Base-by-base conservation (phyloP, 2,797 vertebrate species). In the Phaenicophaeus curvirostris region DNA sequence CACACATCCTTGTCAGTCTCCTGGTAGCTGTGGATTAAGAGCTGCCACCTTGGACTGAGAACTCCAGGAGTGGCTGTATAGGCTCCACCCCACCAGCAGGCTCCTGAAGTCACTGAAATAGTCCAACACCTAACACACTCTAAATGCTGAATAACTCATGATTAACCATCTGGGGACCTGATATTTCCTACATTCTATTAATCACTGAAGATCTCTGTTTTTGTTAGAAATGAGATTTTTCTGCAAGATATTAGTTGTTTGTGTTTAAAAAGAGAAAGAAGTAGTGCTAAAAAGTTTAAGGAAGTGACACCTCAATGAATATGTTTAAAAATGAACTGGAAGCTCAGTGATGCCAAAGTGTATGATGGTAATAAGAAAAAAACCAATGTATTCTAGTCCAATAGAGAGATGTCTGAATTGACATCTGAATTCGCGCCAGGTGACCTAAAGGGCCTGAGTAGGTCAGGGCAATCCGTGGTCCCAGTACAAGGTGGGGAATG, bases 111-210 rank as follows among this genome's bases (percentile, higher is more conserved):
- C 89, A 27, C 31, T 80, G 59, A 79, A 53, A 31, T 5, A 67
- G 20, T 73, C 57, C 35, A 14, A 37, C 42, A 42, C 31, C 11
- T 69, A 17, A 23, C 42, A 20, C 11, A 46, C 13, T 25, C 15
- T 54, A 33, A 76, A 71, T 55, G 30, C 21, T 39, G 65, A 58
- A 18, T 51, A 69, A 69, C 11, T 24, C 10, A 10, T 46, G 11
- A 27, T 62, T 84, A 79, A 28, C 13, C 80, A 69, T 21, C 31
- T 63, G 46, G 55, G 46, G 69, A 73, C 41, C 14, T 76, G 59
- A 0, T 87, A 33, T 18, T 81, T 74, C 27, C 39, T 55, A 7
- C 48, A 5, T 37, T 27, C 19, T 59, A 0, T 46, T n/a, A n/a
- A n/a, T n/a, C n/a, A n/a, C n/a, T n/a, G n/a, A n/a, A n/a, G n/a